A percentile compares a stretch with the other conserved stretches of the same genome.
Conservation (phyloP, 2,797 vertebrate genomes). For the Mus spretus region DNA sequence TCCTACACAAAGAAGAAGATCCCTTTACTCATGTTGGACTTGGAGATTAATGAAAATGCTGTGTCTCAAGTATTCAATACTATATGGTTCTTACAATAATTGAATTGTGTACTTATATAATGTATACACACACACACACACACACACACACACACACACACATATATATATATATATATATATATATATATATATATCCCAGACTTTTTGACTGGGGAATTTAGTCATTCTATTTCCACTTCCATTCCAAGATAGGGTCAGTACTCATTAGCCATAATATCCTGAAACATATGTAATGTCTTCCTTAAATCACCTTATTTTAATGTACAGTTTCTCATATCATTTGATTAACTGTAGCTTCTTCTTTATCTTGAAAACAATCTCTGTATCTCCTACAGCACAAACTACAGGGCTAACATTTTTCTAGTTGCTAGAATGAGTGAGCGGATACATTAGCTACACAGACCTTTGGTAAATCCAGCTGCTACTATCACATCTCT, state of each 20-base stretch:
- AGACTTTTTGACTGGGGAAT: background rate
- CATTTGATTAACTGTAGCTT: constrained; percentile 20
- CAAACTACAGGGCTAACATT: background rate
- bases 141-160: too few species aligned
- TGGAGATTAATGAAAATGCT: accelerated
- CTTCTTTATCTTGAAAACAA: constrained; percentile 22
- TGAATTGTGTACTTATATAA: background rate
- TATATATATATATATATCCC: background rate
- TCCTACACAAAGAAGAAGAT: background rate
- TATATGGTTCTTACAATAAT: background rate
- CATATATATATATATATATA: background rate
- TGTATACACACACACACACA: too few species aligned
- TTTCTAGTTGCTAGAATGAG: constrained; percentile 61
- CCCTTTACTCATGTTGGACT: accelerated
- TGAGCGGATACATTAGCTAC: constrained; percentile 29
- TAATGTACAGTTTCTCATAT: background rate
- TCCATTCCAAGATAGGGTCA: background rate
- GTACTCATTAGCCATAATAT: background rate
- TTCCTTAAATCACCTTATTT: background rate
- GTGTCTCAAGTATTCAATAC: background rate
- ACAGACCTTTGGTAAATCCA: constrained; percentile 62
- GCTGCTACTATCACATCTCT: constrained; percentile 7
- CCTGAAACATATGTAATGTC: background rate
- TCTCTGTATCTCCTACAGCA: background rate
- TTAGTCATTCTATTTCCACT: background rate